Evolutionary conservation across 2,113 vertebrate species (phyloP), one percentile per base, ranked within the genome.

Genomic region (Corythoichthys haematopterus): DNA sequence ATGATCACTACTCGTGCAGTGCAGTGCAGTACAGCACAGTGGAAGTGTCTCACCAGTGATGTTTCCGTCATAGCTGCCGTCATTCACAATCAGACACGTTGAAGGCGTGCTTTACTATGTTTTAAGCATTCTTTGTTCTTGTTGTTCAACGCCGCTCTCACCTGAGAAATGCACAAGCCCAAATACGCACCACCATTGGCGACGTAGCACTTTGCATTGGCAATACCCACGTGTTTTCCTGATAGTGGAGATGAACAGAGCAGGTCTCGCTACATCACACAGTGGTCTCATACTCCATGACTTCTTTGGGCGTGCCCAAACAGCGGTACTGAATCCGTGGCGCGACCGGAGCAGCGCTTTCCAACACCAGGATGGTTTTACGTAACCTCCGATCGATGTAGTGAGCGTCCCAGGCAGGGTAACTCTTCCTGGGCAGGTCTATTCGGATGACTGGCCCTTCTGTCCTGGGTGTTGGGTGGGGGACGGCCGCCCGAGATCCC

Each of bases 391-490:
- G 93, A 90, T 99, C 97, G 4, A 99, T 97, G 87, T 95, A 98
- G 81, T 99, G 97, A 58, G 96, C 96, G 0, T 99, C 97, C 97
- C 97, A 99, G 14, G 97, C 97, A 0, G 97, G 97, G 82, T 99
- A 98, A 80, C 92, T 95, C 91, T 99, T 99, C 51, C 97, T 93
- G 78, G 96, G 97, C 79, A 98, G 88, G 92, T 98, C 97, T 84
- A 99, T 98, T 75, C 97, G 93, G 87, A 98, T 98, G 79, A 99
- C 96, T 0, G 97, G 96, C 47, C 94, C 74, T 87, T 98, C 95
- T 89, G 93, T 94, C 90, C 95, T 94, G 43, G 92, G 91, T 68
- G 91, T 76, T 50, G 85, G 86, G 1, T 82, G 92, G 65, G 92
- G 80, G 14, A 92, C 84, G 0, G 92, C 87, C 0, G 88, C 92